These are phyloP conservation scores for Drosophila leonis DNA, from an alignment of 2,888 invertebrate species.

Conservation along the genomic window DNA sequence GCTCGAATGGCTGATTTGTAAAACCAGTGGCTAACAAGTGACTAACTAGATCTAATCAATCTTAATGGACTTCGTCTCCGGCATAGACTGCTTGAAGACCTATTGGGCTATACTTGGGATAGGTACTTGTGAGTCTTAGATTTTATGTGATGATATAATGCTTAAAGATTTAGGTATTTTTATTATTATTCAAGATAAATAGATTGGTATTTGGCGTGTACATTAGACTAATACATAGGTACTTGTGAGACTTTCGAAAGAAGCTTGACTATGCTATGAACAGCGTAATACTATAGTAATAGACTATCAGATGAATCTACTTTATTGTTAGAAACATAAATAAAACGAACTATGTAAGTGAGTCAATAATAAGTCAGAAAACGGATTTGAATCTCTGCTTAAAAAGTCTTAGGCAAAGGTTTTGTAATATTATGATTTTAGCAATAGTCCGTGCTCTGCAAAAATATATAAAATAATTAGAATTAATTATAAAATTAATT, in stretches of 20 bases:
- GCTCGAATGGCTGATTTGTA: constrained; percentile 3
- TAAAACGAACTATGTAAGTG: too few species aligned
- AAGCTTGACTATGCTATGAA: neutral
- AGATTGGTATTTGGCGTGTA: neutral
- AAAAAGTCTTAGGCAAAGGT: neutral
- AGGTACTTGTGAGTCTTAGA: neutral
- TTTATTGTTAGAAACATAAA: too few species aligned
- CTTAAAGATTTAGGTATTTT: neutral
- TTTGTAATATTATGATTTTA: too few species aligned
- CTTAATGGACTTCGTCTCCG: neutral
- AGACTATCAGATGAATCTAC: neutral
- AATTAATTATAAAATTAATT: neutral
- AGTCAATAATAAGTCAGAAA: neutral
- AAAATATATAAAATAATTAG: too few species aligned
- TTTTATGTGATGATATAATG: neutral
- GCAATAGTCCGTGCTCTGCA: too few species aligned
- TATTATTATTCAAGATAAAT: too few species aligned
- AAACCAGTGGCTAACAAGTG: constrained; percentile 8
- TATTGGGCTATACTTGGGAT: neutral
- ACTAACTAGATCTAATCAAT: neutral
- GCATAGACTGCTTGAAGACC: neutral
- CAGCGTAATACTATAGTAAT: neutral
- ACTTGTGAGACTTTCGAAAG: neutral
- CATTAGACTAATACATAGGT: neutral
- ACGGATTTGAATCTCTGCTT: neutral